Evolutionary conservation across 37 sponge, comb jelly and placozoan species (phyloP), one percentile per base, ranked within the genome.

Genomic region (Mnemiopsis leidyi): DNA sequence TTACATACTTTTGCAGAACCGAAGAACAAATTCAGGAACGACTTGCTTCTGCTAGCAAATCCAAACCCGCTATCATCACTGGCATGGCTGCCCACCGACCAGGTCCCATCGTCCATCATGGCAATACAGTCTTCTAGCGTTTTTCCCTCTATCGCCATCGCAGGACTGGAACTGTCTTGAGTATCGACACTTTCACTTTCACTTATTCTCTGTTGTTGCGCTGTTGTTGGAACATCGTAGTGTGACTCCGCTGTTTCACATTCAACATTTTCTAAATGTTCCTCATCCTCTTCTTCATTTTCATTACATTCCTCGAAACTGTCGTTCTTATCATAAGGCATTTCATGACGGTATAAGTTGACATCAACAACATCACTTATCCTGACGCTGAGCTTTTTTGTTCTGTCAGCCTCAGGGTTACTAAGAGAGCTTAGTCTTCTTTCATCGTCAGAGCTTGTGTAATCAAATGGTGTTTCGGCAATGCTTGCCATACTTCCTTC

Each of bases 381-480:
- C 61, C 61, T 48, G 9, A 48, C 61, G 13, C 61, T 48, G 13
- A 48, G 61, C 13, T 48, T 48, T 48, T 48, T 48, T 18, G 61
- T 48, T 48, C 61, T 48, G 61, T 48, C 61, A 48, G 9, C 13
- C 5, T 48, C 61, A 48, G 5, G 5, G 61, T 48, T 48, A 13
- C 9, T 18, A 18, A 48, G 61, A 13, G 9, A 18, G 5, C 61
- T 5, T 18, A 48, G 13, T 5, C 61, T 5, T 48, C 61, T 13
- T n/a, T 85, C 90, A 2, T 85, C 90, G 39, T 85, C 90, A 32
- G 90, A 85, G 5, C 38, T 85, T 35, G 40, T 36, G 48, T 85
- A 85, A 29, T 85, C 90, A 40, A 85, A 85, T 7, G 90, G 90
- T 38, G 90, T 85, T 3, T 85, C 90, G 39, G 35, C 36, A 31